A percentile compares a stretch with the other conserved stretches of the same genome.
Conservation (phyloP, 2,888 invertebrate species). For the Asteroscopus sphinx region DNA sequence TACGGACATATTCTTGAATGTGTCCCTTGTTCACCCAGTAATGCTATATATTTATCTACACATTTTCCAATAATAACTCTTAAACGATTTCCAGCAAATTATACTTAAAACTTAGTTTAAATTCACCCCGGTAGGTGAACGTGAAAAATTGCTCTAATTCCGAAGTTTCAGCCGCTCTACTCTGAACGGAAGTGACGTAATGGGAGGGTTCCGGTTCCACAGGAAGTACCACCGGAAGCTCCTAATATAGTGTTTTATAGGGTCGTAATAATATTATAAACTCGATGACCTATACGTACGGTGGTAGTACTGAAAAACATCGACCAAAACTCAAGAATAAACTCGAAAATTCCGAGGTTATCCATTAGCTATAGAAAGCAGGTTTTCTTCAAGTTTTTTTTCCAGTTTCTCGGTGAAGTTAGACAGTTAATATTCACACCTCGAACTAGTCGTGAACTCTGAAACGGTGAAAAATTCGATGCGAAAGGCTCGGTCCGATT, state of each 20-base stretch:
- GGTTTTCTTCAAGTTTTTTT: constrained; percentile 56
- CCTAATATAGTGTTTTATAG: constrained; percentile 43
- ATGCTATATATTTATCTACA: no score
- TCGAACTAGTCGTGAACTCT: constrained; percentile 61
- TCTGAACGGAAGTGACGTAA: constrained; percentile 74
- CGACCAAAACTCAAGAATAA: constrained; percentile 17
- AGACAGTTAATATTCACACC: constrained; percentile 74
- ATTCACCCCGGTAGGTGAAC: constrained; percentile 49
- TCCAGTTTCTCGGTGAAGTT: constrained; percentile 61
- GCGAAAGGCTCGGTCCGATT: constrained; percentile 15
- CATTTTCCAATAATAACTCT: constrained; percentile 37
- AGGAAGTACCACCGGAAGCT: constrained; percentile 68
- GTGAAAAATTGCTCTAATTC: constrained; percentile 72
- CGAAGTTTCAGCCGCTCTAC: constrained; percentile 63
- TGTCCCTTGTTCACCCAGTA: no score
- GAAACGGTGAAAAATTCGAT: constrained; percentile 81
- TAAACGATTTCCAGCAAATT: constrained; percentile 54
- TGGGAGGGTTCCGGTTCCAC: constrained; percentile 71
- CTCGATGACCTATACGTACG: constrained; percentile 7
- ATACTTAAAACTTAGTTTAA: constrained; percentile 56
- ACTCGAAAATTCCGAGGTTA: constrained; percentile 9
- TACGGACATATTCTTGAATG: no score
- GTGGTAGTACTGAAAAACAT: no score
- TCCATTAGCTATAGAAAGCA: constrained; percentile 38
- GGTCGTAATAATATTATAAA: constrained; percentile 37